Conservation (phyloP, 2,113 vertebrate genomes). For the Nestor notabilis region DNA sequence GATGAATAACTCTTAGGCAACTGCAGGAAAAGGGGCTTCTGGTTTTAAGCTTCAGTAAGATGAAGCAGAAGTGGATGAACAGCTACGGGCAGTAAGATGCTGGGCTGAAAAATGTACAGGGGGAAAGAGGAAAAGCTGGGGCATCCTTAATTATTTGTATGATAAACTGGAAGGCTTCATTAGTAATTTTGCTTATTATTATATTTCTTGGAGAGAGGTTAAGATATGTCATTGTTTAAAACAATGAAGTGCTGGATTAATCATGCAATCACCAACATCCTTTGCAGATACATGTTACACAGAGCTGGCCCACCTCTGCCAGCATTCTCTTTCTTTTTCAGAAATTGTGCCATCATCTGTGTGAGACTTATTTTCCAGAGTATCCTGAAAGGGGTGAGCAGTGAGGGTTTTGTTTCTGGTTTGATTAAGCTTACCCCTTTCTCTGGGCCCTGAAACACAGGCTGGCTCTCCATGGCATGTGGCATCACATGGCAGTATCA, state of each 20-base stretch:
- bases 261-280: not conserved
- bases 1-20: not conserved
- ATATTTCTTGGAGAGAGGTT: not conserved
- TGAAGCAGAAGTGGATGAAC: not conserved
- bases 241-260: not conserved
- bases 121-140: not conserved
- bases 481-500: not conserved
- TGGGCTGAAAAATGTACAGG: not conserved
- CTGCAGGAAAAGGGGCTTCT: not conserved
- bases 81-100: not conserved
- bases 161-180: not conserved
- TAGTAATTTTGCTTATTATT: not conserved
- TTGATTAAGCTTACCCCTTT: not conserved
- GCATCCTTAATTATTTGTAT: not conserved
- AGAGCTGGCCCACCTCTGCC: not conserved
- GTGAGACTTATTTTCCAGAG: not conserved
- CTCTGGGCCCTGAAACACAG: not conserved
- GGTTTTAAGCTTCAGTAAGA: not conserved
- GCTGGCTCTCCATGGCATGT: not conserved
- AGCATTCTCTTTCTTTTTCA: not conserved
- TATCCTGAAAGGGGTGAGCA: not conserved
- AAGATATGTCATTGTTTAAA: not conserved
- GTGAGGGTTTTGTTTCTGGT: not conserved
- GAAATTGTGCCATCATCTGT: not conserved
- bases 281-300: not conserved